Percentiles rank a stretch among this genome's conserved stretches.
These are phyloP conservation scores for Thamnaconus septentrionalis DNA, from an alignment of 2,113 vertebrate species.

Conservation along the genomic window DNA sequence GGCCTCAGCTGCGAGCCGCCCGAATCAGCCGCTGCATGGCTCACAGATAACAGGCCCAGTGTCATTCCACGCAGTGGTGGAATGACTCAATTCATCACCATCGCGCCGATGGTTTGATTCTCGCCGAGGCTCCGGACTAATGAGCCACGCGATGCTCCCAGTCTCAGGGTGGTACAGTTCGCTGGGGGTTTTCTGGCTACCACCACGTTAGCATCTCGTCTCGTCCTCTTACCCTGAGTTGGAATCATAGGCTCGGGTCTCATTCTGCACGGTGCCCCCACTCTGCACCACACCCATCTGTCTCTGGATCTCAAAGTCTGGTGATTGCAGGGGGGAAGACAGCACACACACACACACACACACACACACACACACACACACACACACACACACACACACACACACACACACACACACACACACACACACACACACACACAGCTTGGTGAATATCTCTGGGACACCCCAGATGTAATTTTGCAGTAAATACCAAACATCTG, in stretches of 20 bases:
- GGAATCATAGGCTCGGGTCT: conserved; percentile 92
- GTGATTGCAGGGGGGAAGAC: conserved; percentile 27
- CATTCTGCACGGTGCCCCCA: conserved; percentile 87
- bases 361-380: too few species aligned
- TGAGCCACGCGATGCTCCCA: conserved; percentile 46
- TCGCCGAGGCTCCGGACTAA: conserved; percentile 44
- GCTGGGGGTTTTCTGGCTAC: neutral
- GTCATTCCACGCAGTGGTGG: conserved; percentile 32
- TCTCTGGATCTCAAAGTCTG: conserved; percentile 97
- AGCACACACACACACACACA: too few species aligned
- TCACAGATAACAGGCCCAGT: too few species aligned
- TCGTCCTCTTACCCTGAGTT: conserved; percentile 86
- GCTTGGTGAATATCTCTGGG: conserved; percentile 1
- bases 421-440: conserved; percentile 10
- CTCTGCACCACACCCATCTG: conserved; percentile 86
- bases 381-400: too few species aligned
- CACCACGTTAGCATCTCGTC: conserved; percentile 1
- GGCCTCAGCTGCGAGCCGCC: conserved; percentile 42
- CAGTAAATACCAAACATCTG: conserved; percentile 53
- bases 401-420: too few species aligned
- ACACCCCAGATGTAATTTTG: conserved; percentile 18
- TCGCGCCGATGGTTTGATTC: conserved; percentile 42
- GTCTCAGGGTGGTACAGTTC: conserved; percentile 15
- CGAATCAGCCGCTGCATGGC: conserved; percentile 36
- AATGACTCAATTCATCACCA: conserved; percentile 65